Evolutionary conservation across 2,113 vertebrate species (phyloP).

Genomic region (Turnix velox): DNA sequence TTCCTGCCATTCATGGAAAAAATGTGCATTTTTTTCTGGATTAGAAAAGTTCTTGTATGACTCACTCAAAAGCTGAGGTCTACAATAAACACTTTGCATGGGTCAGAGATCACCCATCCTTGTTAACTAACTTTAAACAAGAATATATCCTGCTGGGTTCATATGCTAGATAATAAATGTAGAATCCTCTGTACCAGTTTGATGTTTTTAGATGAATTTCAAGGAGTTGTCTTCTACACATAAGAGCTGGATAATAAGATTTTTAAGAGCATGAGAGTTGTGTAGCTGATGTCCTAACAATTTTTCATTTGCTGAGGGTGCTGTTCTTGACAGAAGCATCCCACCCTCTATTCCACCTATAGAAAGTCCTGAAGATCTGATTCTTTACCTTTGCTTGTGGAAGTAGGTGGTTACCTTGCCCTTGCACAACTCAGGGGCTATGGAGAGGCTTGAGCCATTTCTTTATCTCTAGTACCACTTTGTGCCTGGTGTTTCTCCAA

Average conservation of each 20-base stretch:
- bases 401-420: not conserved
- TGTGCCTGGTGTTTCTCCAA: not conserved
- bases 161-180: not conserved
- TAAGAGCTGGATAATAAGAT: not conserved
- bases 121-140: not conserved
- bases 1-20: not conserved
- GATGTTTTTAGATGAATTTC: not conserved
- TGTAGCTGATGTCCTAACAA: not conserved
- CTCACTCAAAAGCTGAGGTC: not conserved
- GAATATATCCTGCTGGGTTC: not conserved
- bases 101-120: not conserved
- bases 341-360: not conserved
- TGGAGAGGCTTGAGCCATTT: not conserved
- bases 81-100: not conserved
- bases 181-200: not conserved
- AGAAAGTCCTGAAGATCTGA: not conserved
- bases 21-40: not conserved
- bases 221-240: not conserved
- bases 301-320: not conserved
- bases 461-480: not conserved
- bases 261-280: not conserved
- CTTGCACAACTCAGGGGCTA: fast-evolving
- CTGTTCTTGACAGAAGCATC: not conserved
- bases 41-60: not conserved
- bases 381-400: not conserved